Percentiles rank a stretch among this genome's conserved stretches.
Conservation (phyloP, 2,888 invertebrate genomes). For the Hymenopus coronatus region DNA sequence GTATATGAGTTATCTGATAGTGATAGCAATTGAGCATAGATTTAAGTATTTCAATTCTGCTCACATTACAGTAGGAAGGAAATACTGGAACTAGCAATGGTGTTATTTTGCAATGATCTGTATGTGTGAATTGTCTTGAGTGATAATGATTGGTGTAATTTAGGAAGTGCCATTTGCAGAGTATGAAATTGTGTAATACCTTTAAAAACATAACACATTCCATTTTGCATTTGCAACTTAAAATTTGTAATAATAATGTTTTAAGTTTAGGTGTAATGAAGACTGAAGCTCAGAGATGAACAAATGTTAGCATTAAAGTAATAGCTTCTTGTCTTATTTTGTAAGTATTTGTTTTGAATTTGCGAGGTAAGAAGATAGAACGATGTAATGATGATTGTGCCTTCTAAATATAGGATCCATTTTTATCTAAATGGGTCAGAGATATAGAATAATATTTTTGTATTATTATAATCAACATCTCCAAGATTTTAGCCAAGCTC, state of each 20-base stretch:
- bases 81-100: neutral
- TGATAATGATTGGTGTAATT: neutral
- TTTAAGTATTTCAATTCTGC: neutral
- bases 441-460: neutral
- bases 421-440: neutral
- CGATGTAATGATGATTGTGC: neutral
- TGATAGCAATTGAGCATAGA: neutral
- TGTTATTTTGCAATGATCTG: neutral
- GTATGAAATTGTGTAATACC: neutral
- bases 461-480: neutral
- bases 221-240: neutral
- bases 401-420: neutral
- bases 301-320: too few species aligned
- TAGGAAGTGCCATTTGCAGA: neutral
- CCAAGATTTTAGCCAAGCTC: neutral
- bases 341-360: too few species aligned
- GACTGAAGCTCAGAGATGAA: too few species aligned
- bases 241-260: neutral
- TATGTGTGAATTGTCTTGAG: neutral
- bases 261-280: too few species aligned
- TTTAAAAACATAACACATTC: neutral
- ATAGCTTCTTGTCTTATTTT: too few species aligned
- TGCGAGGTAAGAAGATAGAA: too few species aligned
- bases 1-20: constrained; percentile 13
- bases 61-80: too few species aligned